These are phyloP conservation scores for Drosophila kikkawai DNA, from an alignment of 1,140 invertebrate species.

Conservation along the genomic window DNA sequence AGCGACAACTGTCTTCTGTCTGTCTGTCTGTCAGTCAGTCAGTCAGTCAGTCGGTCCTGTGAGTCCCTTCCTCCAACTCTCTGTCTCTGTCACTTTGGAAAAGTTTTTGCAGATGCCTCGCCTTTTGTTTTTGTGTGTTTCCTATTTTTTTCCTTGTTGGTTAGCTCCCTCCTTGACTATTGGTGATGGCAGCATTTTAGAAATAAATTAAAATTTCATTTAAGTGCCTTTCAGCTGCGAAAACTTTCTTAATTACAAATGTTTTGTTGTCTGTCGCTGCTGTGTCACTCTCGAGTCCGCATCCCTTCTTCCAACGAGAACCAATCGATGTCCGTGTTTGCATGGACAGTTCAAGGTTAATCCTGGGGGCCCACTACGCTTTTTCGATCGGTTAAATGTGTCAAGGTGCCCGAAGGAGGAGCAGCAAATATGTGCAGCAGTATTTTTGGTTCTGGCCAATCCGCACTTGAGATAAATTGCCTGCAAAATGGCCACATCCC, in stretches of 20 bases:
- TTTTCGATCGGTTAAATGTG: slow-evolving; percentile 29
- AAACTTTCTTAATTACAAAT: slow-evolving; percentile 83
- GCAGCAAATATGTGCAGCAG: slow-evolving; percentile 6
- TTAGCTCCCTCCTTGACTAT: slow-evolving; percentile 44
- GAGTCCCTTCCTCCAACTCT: slow-evolving; percentile 20
- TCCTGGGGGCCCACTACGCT: slow-evolving; percentile 15
- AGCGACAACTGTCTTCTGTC: slow-evolving; percentile 47
- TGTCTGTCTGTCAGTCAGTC: slow-evolving; percentile 27
- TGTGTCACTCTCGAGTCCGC: slow-evolving; percentile 7
- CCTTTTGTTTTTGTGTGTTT: slow-evolving; percentile 48
- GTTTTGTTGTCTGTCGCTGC: slow-evolving; percentile 49
- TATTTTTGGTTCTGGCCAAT: slow-evolving; percentile 2
- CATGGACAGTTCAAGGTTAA: slow-evolving; percentile 32
- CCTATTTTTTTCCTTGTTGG: slow-evolving; percentile 25
- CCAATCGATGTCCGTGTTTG: slow-evolving; percentile 38
- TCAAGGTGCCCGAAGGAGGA: slow-evolving; percentile 33
- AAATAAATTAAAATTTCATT: slow-evolving; percentile 84
- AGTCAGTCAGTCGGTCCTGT: slow-evolving; percentile 6
- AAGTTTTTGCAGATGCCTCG: slow-evolving; percentile 52
- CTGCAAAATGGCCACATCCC: slow-evolving; percentile 38
- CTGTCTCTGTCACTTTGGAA: slow-evolving; percentile 62
- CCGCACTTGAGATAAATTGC: slow-evolving; percentile 46
- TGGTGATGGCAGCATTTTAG: slow-evolving; percentile 73
- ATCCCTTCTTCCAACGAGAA: not conserved
- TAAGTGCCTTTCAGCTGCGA: slow-evolving; percentile 70